Evolutionary conservation across 2,888 invertebrate genomes (phyloP).

Genomic region (Pristionchus entomophagus): DNA sequence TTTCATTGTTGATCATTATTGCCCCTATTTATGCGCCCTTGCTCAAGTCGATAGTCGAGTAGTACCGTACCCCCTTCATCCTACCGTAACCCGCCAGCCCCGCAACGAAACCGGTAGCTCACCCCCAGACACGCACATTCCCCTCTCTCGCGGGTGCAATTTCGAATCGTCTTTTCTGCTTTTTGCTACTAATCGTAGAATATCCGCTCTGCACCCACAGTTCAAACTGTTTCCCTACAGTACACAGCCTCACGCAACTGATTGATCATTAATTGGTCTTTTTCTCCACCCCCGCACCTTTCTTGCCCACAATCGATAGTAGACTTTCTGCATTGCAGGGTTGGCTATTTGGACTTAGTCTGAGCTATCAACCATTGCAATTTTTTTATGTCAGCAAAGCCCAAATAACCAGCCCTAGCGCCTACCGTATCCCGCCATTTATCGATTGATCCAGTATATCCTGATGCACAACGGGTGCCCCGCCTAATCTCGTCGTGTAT

Average conservation of each 20-base stretch:
- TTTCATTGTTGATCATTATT: not conserved
- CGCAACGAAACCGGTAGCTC: not conserved
- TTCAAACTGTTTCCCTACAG: not conserved
- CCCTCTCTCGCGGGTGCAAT: not conserved
- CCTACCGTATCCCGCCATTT: conserved; percentile 20
- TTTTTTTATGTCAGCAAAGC: too few relatives aligned
- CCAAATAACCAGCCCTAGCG: not conserved
- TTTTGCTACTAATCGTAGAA: too few relatives aligned
- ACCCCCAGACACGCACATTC: not conserved
- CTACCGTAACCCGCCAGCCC: not conserved
- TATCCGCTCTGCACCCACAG: not conserved
- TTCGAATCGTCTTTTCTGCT: not conserved
- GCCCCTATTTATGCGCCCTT: not conserved
- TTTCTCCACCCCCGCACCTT: not conserved
- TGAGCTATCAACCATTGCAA: too few relatives aligned
- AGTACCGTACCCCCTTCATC: not conserved
- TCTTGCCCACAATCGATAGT: not conserved
- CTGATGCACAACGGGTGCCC: conserved; percentile 11
- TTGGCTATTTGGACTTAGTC: too few relatives aligned
- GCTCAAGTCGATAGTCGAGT: too few relatives aligned
- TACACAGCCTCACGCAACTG: not conserved
- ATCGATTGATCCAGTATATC: not conserved
- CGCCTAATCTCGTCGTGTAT: conserved; percentile 24
- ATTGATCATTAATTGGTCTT: too few relatives aligned
- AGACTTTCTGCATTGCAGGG: not conserved